Evolutionary conservation across 2,888 invertebrate genomes (phyloP).

Genomic region (Limnephilus marmoratus): DNA sequence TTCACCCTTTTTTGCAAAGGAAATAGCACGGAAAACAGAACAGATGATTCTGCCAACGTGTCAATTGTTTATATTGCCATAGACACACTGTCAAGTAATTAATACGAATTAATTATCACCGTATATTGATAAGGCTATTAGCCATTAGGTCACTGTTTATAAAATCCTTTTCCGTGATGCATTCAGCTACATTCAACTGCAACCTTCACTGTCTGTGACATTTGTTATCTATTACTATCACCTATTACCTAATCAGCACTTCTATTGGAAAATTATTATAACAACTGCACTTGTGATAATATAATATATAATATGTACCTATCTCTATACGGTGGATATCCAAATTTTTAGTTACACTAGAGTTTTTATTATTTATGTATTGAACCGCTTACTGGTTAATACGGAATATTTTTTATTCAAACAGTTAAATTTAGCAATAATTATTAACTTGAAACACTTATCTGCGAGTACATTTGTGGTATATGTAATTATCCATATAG

Average conservation of each 20-base stretch:
- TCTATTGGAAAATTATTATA: background rate
- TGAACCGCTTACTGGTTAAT: no score
- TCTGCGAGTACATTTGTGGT: no score
- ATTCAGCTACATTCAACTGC: background rate
- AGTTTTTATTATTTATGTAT: no score
- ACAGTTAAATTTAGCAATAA: no score
- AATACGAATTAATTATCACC: background rate
- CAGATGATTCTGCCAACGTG: background rate
- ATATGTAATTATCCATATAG: no score
- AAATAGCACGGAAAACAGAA: background rate
- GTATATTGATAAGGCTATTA: background rate
- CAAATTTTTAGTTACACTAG: no score
- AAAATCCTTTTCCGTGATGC: background rate
- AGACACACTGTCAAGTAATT: background rate
- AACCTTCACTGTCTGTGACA: background rate
- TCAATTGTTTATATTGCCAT: background rate
- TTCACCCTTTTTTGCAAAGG: background rate
- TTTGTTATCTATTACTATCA: background rate
- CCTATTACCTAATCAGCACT: background rate
- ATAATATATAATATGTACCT: background rate
- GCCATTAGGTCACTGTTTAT: background rate
- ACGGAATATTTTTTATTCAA: no score
- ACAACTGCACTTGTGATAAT: background rate
- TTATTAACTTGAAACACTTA: no score
- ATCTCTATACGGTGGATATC: no score